Conservation (phyloP, 2,888 invertebrate species). For the Candidula unifasciata region DNA sequence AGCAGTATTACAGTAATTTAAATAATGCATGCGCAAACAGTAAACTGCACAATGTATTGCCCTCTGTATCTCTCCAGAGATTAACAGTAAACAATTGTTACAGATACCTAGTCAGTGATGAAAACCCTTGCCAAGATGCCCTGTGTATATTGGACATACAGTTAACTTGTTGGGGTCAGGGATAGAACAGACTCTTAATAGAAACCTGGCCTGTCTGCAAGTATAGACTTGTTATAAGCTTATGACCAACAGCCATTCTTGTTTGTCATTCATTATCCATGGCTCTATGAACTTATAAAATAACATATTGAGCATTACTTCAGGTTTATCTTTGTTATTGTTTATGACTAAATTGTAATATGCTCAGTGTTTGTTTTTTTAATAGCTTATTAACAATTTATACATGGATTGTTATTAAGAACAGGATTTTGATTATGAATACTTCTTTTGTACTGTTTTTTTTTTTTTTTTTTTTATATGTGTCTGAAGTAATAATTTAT, state of each 20-base stretch:
- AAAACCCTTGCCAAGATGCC: not conserved
- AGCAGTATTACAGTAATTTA: too few species aligned
- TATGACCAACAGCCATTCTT: not conserved
- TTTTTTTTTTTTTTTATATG: too few species aligned
- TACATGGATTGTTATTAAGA: not conserved
- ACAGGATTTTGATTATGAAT: not conserved
- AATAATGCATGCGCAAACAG: too few species aligned
- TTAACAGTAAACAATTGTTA: too few species aligned
- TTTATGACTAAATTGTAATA: not conserved
- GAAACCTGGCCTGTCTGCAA: too few species aligned
- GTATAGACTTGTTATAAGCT: not conserved
- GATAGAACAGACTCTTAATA: too few species aligned
- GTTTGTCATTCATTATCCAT: not conserved
- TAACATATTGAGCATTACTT: not conserved
- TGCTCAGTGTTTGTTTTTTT: constrained; percentile 10
- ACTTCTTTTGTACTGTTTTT: not conserved
- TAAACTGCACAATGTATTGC: too few species aligned
- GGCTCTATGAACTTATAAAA: not conserved
- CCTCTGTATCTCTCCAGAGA: too few species aligned
- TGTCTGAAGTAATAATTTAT: constrained; percentile 1
- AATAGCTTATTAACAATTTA: constrained; percentile 9
- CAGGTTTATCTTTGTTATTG: not conserved
- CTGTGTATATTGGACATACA: not conserved
- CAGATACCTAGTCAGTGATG: not conserved
- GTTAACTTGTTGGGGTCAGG: too few species aligned